Base-by-base conservation (phyloP, 2,888 invertebrate genomes). In the Artemia sinica region DNA sequence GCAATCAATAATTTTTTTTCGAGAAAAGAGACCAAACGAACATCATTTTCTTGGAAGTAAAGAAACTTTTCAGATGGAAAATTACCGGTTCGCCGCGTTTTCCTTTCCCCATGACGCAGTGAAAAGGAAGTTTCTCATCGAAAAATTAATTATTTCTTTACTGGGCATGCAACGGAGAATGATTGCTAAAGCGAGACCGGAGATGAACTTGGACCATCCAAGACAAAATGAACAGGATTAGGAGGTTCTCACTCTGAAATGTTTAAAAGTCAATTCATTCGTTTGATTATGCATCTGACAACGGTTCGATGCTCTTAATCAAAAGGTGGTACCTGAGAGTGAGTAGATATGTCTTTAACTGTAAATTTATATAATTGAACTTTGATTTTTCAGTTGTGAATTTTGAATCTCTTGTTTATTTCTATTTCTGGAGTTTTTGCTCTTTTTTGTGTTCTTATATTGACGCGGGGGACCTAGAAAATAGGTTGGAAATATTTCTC, bases 1-100 rank as follows among this genome's bases (percentile, higher is more conserved):
- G 58, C 58, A 58, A 58, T 58, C 58, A 58, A 58, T 58, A 58
- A 9, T 58, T 58, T 58, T 28, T 58, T 58, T 8, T 58, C 58
- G 58, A 18, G 58, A 58, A 58, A 18, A 18, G 18, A n/a, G 58
- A 58, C 28, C 28, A 58, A 58, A 58, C 14, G 58, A 58, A 9
- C 58, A 58, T 58, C 58, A 58, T 58, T 58, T 58, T 58, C 58
- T 58, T 58, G 58, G 58, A 58, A 58, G 58, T 58, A 58, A 58
- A 58, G 58, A 58, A 58, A 58, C n/a, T 18, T 58, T 58, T 58
- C 58, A 58, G 58, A 58, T 18, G 58, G 58, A 58, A 58, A 58
- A 58, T 58, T 58, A 58, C 58, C 18, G 58, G 58, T 18, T 18
- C 58, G n/a, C 10, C 58, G 58, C 58, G n/a, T 18, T 58, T 18